phyloP scores from a whole-genome alignment of 2,113 vertebrate species.

The Callionymus lyra region DNA sequence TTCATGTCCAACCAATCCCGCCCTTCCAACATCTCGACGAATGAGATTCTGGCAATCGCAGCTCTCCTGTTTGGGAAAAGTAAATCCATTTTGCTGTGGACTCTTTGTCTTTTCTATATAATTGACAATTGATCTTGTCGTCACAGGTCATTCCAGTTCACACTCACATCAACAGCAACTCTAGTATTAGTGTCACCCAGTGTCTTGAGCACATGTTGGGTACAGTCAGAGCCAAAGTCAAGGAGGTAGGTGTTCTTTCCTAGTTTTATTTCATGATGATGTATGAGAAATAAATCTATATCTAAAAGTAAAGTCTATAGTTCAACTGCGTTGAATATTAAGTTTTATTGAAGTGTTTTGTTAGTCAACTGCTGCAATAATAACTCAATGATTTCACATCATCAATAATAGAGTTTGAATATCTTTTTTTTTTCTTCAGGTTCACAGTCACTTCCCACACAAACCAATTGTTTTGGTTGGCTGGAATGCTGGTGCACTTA shows the following conservation, averaged over 20 bases:
- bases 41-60: constrained; percentile 98
- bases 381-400: too few relatives aligned
- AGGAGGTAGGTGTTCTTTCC: constrained; percentile 69
- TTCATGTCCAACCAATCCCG: constrained; percentile 79
- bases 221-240: constrained; percentile 81
- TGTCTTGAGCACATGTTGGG: constrained; percentile 94
- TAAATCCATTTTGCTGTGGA: constrained; percentile 14
- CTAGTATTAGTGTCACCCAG: constrained; percentile 82
- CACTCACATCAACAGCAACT: constrained; percentile 78
- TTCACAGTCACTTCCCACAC: constrained; percentile 92
- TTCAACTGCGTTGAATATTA: too few relatives aligned
- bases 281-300: too few relatives aligned
- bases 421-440: constrained; percentile 56
- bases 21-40: constrained; percentile 80
- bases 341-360: too few relatives aligned
- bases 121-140: constrained; percentile 3
- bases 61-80: constrained; percentile 95
- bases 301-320: too few relatives aligned
- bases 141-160: constrained; percentile 85
- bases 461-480: constrained; percentile 91
- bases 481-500: constrained; percentile 91
- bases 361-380: too few relatives aligned
- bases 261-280: neutral
- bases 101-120: neutral
- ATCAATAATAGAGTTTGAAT: too few relatives aligned